Conservation (phyloP, 2,888 invertebrate genomes). For the Andrena chrysosceles region DNA sequence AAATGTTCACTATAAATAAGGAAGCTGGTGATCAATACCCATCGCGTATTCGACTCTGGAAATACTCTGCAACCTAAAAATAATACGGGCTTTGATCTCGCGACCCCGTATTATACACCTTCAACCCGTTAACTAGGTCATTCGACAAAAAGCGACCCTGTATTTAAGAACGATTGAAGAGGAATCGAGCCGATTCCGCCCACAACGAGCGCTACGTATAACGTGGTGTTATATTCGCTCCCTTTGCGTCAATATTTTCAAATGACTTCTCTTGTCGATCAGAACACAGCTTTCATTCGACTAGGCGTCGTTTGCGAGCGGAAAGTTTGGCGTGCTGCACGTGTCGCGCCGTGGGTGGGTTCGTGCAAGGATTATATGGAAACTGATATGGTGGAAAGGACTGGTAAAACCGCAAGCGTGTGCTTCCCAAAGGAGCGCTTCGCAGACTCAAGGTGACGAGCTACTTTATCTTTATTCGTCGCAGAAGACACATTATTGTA, state of each 20-base stretch:
- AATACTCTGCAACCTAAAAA: neutral
- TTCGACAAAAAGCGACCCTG: neutral
- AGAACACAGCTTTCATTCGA: no score
- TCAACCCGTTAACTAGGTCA: neutral
- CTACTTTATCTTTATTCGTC: neutral
- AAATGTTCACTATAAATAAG: neutral
- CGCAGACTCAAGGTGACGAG: neutral
- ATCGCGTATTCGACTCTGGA: neutral
- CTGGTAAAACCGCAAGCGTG: no score
- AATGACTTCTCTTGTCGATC: no score
- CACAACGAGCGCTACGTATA: no score
- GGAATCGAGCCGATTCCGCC: neutral
- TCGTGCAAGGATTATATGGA: neutral
- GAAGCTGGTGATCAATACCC: slow-evolving; percentile 1
- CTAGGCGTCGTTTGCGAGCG: neutral
- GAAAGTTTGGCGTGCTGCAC: neutral
- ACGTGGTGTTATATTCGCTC: neutral
- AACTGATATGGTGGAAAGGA: neutral
- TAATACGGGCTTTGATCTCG: neutral
- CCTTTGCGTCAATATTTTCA: neutral
- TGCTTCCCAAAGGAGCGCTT: neutral
- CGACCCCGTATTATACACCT: neutral
- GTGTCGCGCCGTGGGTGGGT: slow-evolving; percentile 1
- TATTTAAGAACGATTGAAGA: neutral
- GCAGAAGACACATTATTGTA: slow-evolving; percentile 1